Evolutionary conservation across 2,888 invertebrate species (phyloP).

Genomic region (Papilio elwesi): DNA sequence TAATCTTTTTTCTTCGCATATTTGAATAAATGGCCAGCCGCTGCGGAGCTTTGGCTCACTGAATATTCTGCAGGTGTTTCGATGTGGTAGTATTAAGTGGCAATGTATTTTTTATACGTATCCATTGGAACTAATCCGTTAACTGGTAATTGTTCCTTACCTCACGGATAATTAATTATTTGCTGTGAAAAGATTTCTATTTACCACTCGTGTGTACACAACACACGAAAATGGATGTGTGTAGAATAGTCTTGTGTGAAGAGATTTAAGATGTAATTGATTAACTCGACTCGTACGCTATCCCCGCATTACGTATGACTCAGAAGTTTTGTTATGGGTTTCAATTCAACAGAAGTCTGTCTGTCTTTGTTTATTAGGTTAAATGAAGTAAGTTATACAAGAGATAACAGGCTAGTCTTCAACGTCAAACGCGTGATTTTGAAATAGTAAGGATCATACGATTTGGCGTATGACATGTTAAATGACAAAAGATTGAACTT

Average conservation of each 20-base stretch:
- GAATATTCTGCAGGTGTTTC: constrained; percentile 38
- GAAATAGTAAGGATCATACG: too few relatives aligned
- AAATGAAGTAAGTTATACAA: too few relatives aligned
- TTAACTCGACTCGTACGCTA: constrained; percentile 9
- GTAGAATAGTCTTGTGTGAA: constrained; percentile 4
- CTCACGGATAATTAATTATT: constrained; percentile 39
- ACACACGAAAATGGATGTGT: constrained; percentile 9
- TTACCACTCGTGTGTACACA: constrained; percentile 20
- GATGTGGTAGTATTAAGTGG: constrained; percentile 39
- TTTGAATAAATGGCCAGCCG: constrained; percentile 21
- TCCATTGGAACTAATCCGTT: constrained; percentile 37
- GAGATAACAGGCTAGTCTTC: too few relatives aligned
- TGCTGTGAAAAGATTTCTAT: constrained; percentile 38
- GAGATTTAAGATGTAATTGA: constrained; percentile 24
- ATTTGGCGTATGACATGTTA: neutral
- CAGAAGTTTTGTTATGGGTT: constrained; percentile 3
- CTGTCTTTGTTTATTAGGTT: too few relatives aligned
- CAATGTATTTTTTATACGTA: constrained; percentile 38
- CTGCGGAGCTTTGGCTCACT: neutral
- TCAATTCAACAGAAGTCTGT: neutral
- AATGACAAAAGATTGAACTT: neutral
- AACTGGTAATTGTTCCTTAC: constrained; percentile 37
- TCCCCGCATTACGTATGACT: constrained; percentile 15
- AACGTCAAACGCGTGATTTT: too few relatives aligned
- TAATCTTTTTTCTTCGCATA: constrained; percentile 22